phyloP scores from a whole-genome alignment of 2,797 vertebrate species.

The Platalea minor region DNA sequence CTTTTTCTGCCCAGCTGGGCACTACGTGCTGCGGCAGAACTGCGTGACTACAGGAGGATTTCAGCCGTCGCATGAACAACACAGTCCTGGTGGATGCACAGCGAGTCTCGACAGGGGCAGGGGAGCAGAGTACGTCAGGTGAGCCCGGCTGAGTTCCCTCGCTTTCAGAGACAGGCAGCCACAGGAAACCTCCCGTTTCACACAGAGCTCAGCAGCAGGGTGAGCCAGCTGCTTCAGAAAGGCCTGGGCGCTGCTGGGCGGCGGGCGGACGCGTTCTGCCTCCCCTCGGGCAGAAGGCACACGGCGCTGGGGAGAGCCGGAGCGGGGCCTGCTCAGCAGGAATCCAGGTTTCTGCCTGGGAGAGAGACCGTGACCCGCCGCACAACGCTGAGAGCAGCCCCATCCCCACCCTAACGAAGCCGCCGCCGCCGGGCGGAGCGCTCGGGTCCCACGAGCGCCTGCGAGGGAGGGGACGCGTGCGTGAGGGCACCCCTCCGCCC shows the following conservation, averaged over 20 bases:
- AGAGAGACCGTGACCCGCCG: rapidly evolving
- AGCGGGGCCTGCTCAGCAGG: rapidly evolving
- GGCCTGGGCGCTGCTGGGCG: not conserved
- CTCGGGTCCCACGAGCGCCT: not conserved
- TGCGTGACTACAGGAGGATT: not conserved
- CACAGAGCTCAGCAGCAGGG: not conserved
- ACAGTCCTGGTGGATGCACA: no score
- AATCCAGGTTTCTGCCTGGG: not conserved
- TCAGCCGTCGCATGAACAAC: not conserved
- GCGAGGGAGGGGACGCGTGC: rapidly evolving
- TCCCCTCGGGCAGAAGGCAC: not conserved
- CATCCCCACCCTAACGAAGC: not conserved
- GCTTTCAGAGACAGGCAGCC: not conserved
- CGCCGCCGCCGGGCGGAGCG: not conserved
- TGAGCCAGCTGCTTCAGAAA: not conserved
- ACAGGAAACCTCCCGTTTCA: not conserved
- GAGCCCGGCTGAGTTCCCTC: not conserved
- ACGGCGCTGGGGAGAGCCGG: not conserved
- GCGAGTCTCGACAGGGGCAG: not conserved
- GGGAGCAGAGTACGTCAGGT: not conserved
- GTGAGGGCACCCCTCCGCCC: not conserved
- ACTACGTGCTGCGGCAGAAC: not conserved
- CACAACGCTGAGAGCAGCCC: not conserved
- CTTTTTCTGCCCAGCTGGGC: not conserved
- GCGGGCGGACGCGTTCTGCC: rapidly evolving